Percentiles rank a stretch among this genome's conserved stretches.
Evolutionary conservation across 2,113 vertebrate species (phyloP).

Genomic region (Heliornis fulica): DNA sequence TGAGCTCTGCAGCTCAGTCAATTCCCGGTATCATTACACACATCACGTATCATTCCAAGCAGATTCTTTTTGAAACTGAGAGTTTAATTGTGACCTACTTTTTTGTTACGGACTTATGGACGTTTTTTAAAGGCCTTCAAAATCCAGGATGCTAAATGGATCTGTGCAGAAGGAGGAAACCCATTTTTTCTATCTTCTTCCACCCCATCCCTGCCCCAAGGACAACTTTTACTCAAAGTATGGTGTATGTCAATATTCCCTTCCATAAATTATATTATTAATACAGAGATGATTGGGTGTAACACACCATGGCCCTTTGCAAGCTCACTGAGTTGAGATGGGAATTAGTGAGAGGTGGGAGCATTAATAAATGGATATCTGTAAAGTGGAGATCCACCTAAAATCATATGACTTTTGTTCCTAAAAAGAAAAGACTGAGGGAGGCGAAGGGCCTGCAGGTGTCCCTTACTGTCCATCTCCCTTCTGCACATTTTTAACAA

Average conservation of each 20-base stretch:
- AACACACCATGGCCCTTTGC: background rate
- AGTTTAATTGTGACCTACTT: constrained; percentile 40
- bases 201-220: background rate
- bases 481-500: background rate
- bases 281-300: background rate
- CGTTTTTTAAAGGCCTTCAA: constrained; percentile 30
- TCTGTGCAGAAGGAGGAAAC: background rate
- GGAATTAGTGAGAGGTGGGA: background rate
- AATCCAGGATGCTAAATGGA: background rate
- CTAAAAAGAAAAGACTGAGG: background rate
- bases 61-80: background rate
- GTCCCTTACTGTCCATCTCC: background rate
- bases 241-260: background rate
- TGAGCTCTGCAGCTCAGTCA: background rate
- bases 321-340: background rate
- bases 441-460: background rate
- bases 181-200: background rate
- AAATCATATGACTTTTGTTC: background rate
- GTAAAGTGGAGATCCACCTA: background rate
- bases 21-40: background rate
- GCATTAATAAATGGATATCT: background rate
- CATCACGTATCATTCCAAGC: background rate
- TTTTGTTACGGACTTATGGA: background rate
- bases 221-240: background rate
- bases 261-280: constrained; percentile 8